These are phyloP conservation scores for Pocillopora damicornis DNA, from an alignment of 64 coral and sea anemone genomes.

Conservation along the genomic window DNA sequence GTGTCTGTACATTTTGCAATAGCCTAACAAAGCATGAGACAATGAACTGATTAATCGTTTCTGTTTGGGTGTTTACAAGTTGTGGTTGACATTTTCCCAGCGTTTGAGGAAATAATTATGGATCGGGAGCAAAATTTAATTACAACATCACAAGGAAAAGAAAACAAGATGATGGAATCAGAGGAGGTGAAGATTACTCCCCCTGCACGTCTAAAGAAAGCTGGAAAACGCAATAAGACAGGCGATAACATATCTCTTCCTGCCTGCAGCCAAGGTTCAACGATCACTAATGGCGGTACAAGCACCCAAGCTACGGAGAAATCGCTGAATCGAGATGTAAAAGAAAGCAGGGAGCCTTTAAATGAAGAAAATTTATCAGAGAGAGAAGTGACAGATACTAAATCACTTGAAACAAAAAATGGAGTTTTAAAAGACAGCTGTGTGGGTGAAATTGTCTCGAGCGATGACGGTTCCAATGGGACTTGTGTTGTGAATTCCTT, in stretches of 20 bases:
- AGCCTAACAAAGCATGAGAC: background rate
- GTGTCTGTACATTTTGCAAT: too few species aligned
- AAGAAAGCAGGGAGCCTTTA: background rate
- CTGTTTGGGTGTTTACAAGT: background rate
- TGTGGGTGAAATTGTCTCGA: background rate
- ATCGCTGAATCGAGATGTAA: background rate
- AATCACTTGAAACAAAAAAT: constrained; percentile 2
- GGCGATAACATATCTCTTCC: background rate
- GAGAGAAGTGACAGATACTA: background rate
- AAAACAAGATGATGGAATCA: background rate
- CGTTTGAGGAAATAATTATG: constrained; percentile 6
- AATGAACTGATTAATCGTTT: background rate
- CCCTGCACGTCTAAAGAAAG: constrained; percentile 29
- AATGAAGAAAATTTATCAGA: background rate
- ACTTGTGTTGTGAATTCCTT: background rate
- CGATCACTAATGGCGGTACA: background rate
- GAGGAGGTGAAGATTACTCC: constrained; percentile 31
- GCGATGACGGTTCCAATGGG: background rate
- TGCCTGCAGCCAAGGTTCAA: too few species aligned
- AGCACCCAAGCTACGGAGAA: background rate
- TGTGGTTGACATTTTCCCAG: background rate
- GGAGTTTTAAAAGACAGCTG: background rate
- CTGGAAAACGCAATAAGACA: constrained; percentile 3
- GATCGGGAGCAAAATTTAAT: background rate
- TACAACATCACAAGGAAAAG: background rate